These are phyloP conservation scores for Drosophila ezoana DNA, from an alignment of 2,888 invertebrate species.

Conservation along the genomic window DNA sequence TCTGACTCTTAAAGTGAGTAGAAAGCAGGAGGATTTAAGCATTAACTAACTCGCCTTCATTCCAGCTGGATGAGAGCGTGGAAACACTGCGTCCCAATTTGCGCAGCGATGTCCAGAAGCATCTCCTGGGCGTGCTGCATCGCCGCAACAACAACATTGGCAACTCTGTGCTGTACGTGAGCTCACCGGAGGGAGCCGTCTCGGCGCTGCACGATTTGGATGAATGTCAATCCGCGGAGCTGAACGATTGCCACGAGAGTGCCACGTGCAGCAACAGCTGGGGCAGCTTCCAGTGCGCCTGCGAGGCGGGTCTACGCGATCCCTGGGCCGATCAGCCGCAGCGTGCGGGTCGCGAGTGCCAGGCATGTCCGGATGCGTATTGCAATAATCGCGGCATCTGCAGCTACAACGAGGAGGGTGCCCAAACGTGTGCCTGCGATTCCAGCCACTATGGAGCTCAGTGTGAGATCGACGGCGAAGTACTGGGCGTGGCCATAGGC, in stretches of 20 bases:
- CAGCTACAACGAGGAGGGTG: slow-evolving; percentile 88
- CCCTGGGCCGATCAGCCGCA: slow-evolving; percentile 89
- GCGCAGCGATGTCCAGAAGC: slow-evolving; percentile 92
- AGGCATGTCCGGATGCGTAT: slow-evolving; percentile 90
- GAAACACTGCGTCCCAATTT: slow-evolving; percentile 89
- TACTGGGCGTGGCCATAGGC: slow-evolving; percentile 95
- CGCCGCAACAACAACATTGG: slow-evolving; percentile 95
- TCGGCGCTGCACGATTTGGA: slow-evolving; percentile 92
- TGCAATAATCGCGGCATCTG: slow-evolving; percentile 95
- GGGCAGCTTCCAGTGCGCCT: slow-evolving; percentile 90
- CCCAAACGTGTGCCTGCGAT: slow-evolving; percentile 88
- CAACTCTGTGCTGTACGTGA: slow-evolving; percentile 93
- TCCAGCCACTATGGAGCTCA: slow-evolving; percentile 93
- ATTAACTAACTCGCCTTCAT: neutral
- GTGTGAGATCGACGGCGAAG: slow-evolving; percentile 96
- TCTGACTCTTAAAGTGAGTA: slow-evolving; percentile 89
- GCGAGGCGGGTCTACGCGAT: slow-evolving; percentile 91
- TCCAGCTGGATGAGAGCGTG: slow-evolving; percentile 90
- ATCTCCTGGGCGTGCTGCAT: slow-evolving; percentile 92
- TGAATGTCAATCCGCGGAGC: slow-evolving; percentile 92
- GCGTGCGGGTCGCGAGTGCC: slow-evolving; percentile 90
- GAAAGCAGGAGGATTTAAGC: rapidly evolving
- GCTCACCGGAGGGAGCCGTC: slow-evolving; percentile 92
- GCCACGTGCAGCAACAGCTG: slow-evolving; percentile 93
- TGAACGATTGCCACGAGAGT: slow-evolving; percentile 93